Evolutionary conservation across 2,888 invertebrate genomes (phyloP), one percentile per base, ranked within the genome.

Genomic region (Cheiracanthium punctorium): DNA sequence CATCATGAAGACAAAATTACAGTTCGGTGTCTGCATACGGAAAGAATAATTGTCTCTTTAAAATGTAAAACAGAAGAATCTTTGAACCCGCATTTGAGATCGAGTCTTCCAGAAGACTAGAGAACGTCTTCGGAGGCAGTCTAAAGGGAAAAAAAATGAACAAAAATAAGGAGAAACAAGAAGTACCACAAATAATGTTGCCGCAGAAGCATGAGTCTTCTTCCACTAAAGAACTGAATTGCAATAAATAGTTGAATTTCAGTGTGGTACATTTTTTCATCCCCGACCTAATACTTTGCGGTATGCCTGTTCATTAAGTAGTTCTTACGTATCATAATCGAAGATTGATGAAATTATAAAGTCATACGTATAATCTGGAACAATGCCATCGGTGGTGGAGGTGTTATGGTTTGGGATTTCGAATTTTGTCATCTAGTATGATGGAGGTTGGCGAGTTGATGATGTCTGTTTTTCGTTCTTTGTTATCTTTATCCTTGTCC

Each of bases 401-500:
- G 24, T 29, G 30, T 71, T 85, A 85, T 17, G 85, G 85, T 69
- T 85, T 85, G 14, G 85, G 84, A 74, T 76, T 86, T 70, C 86
- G 80, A 33, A 80, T 86, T 86, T 86, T 86, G 86, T 86, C 86
- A 33, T 86, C 86, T 24, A 86, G 33, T 30, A 86, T 71, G 32
- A 80, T 65, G 10, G 86, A 65, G 29, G 80, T 71, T 72, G 77
- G 82, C n/a, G 82, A 77, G 12, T 43, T 77, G 82, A 77, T 71
- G 72, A 77, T 64, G 17, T 29, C 20, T n/a, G 71, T 20, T 52
- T 75, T 80, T 20, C 75, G 30, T 64, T 86, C 86, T 20, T 79
- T 85, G 43, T 85, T 80, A 14, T 82, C 82, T 41, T 87, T 87
- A 71, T 87, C 87, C 73, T 87, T 82, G 28, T 87, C 80, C 52